Evolutionary conservation across 2,888 invertebrate genomes (phyloP).

Genomic region (Pseudeuparius sepicola): DNA sequence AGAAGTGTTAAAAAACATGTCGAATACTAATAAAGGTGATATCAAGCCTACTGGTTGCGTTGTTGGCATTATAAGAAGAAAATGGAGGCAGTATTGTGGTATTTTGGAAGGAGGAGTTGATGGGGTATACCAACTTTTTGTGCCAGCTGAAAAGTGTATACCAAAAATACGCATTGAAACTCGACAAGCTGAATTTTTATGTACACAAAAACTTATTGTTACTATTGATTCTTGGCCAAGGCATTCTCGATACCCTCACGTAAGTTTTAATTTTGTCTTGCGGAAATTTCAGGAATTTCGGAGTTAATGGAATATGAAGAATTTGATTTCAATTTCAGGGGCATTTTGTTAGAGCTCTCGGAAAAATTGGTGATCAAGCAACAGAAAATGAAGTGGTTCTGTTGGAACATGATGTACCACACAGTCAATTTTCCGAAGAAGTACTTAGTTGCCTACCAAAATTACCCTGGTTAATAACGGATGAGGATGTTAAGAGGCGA

Average conservation of each 20-base stretch:
- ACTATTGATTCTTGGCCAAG: slow-evolving; percentile 96
- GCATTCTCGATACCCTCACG: slow-evolving; percentile 80
- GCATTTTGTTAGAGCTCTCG: slow-evolving; percentile 90
- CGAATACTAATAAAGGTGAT: slow-evolving; percentile 25
- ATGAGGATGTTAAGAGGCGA: slow-evolving; percentile 44
- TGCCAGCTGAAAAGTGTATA: slow-evolving; percentile 88
- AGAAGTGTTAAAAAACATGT: slow-evolving; percentile 27
- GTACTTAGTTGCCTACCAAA: slow-evolving; percentile 87
- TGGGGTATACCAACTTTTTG: slow-evolving; percentile 73
- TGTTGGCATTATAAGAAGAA: slow-evolving; percentile 92
- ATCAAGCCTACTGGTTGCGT: slow-evolving; percentile 61
- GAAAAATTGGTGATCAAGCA: slow-evolving; percentile 83
- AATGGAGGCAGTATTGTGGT: slow-evolving; percentile 98
- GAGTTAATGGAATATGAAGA: too few species aligned
- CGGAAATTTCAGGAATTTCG: too few species aligned
- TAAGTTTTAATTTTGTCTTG: too few species aligned
- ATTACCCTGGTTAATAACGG: slow-evolving; percentile 80
- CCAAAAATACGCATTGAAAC: slow-evolving; percentile 95
- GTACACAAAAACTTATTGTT: slow-evolving; percentile 82
- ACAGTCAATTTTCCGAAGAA: slow-evolving; percentile 88
- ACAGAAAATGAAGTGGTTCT: slow-evolving; percentile 96
- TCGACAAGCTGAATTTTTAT: slow-evolving; percentile 71
- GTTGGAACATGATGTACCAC: slow-evolving; percentile 94
- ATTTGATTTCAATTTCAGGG: too few species aligned
- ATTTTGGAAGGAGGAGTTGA: slow-evolving; percentile 73